phyloP scores from a whole-genome alignment of 2,113 vertebrate species.

The Pitta sordida region DNA sequence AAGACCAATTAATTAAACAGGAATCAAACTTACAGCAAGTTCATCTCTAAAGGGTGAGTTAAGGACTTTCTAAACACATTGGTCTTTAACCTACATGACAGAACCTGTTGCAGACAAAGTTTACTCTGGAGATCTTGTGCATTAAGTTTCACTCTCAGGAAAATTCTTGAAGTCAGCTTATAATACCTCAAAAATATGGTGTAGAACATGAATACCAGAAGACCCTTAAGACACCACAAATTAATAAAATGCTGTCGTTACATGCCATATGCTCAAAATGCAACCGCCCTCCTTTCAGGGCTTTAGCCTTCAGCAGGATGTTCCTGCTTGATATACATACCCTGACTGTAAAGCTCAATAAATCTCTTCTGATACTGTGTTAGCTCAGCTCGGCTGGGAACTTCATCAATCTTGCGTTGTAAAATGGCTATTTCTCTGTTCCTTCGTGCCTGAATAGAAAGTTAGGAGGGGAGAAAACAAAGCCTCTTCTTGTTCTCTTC shows the following conservation, averaged over 20 bases:
- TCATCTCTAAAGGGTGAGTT: background rate
- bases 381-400: conserved; percentile 93
- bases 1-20: background rate
- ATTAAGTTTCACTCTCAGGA: background rate
- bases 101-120: background rate
- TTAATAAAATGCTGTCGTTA: background rate
- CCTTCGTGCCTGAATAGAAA: conserved; percentile 84
- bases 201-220: background rate
- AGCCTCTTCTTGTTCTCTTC: conserved; percentile 46
- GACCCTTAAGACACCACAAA: background rate
- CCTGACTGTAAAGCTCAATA: conserved; percentile 96
- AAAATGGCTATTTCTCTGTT: conserved; percentile 96
- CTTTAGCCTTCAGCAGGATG: conserved; percentile 1
- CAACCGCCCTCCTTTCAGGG: background rate
- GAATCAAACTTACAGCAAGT: background rate
- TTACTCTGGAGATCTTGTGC: background rate
- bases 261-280: background rate
- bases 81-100: background rate
- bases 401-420: conserved; percentile 96
- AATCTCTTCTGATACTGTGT: conserved; percentile 99
- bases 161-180: background rate
- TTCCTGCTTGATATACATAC: conserved; percentile 70
- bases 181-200: background rate
- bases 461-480: conserved; percentile 52
- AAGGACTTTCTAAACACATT: background rate